A percentile compares a stretch with the other conserved stretches of the same genome.
Evolutionary conservation across 92 coral and sea anemone species (phyloP).

Genomic region (Bergia puertoricense): DNA sequence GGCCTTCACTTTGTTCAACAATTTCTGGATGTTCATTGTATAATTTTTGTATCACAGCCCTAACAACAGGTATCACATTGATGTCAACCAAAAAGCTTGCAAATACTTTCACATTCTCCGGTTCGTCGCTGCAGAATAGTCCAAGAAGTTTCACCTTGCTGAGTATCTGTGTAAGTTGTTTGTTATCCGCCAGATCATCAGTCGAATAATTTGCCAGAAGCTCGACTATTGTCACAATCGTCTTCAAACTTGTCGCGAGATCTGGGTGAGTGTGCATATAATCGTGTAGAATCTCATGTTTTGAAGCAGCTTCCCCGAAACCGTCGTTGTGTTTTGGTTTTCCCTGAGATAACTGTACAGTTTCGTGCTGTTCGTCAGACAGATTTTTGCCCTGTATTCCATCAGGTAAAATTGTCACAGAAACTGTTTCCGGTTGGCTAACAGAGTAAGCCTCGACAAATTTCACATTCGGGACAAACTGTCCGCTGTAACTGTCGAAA

Average conservation of each 20-base stretch:
- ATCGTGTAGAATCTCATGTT: background rate
- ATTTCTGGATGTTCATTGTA: background rate
- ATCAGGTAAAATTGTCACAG: background rate
- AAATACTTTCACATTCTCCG: slow-evolving; percentile 43
- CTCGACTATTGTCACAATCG: slow-evolving; percentile 12
- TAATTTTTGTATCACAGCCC: background rate
- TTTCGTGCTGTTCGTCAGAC: background rate
- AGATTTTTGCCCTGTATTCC: slow-evolving; percentile 9
- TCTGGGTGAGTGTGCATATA: slow-evolving; percentile 13
- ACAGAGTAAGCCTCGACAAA: background rate
- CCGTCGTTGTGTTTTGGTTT: background rate
- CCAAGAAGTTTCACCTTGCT: slow-evolving; percentile 2
- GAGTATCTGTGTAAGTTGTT: background rate
- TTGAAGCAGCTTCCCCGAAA: background rate
- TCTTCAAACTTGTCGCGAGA: slow-evolving; percentile 19
- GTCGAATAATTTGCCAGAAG: slow-evolving; percentile 3
- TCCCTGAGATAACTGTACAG: background rate
- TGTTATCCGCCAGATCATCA: background rate
- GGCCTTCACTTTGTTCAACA: slow-evolving; percentile 3
- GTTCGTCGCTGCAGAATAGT: slow-evolving; percentile 30
- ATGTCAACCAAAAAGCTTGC: slow-evolving; percentile 54
- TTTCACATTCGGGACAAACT: slow-evolving; percentile 11
- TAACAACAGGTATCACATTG: slow-evolving; percentile 35
- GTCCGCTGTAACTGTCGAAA: background rate
- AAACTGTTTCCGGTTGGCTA: slow-evolving; percentile 34